Conservation (phyloP, 2,888 invertebrate genomes). For the Ochropleura leucogaster region DNA sequence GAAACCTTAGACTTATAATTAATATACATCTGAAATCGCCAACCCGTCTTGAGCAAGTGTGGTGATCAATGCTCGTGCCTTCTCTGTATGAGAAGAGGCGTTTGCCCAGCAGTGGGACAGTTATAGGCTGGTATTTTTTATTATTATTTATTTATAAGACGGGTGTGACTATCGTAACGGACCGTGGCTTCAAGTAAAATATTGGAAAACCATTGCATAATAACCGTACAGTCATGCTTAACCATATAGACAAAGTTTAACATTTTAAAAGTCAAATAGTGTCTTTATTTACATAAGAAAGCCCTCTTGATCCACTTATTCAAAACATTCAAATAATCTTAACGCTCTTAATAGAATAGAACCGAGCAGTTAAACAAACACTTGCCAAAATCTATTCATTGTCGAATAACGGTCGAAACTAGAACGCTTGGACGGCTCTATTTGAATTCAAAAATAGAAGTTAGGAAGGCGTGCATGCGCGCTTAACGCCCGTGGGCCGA, state of each 20-base stretch:
- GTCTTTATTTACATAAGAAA: slow-evolving; percentile 22
- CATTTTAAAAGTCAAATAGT: slow-evolving; percentile 18
- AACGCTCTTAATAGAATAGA: slow-evolving; percentile 21
- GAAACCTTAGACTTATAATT: too few relatives aligned
- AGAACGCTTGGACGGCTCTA: slow-evolving; percentile 73
- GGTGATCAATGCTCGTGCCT: too few relatives aligned
- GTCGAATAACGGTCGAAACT: slow-evolving; percentile 69
- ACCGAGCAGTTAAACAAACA: slow-evolving; percentile 41
- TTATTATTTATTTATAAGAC: too few relatives aligned
- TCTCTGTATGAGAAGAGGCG: too few relatives aligned
- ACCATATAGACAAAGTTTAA: slow-evolving; percentile 1
- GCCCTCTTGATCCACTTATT: slow-evolving; percentile 15
- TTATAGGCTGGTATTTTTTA: too few relatives aligned
- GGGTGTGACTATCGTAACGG: not conserved
- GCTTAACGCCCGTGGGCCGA: slow-evolving; percentile 76
- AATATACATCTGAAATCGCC: too few relatives aligned
- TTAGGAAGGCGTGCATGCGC: slow-evolving; percentile 86
- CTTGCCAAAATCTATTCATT: slow-evolving; percentile 42
- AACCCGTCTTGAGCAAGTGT: too few relatives aligned
- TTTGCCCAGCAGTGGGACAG: too few relatives aligned
- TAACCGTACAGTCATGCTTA: not conserved
- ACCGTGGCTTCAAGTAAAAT: not conserved
- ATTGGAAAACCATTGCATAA: not conserved
- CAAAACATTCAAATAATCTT: slow-evolving; percentile 22
- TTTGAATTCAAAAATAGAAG: slow-evolving; percentile 87